phyloP scores from a whole-genome alignment of 2,113 vertebrate species.

The Scomber colias region DNA sequence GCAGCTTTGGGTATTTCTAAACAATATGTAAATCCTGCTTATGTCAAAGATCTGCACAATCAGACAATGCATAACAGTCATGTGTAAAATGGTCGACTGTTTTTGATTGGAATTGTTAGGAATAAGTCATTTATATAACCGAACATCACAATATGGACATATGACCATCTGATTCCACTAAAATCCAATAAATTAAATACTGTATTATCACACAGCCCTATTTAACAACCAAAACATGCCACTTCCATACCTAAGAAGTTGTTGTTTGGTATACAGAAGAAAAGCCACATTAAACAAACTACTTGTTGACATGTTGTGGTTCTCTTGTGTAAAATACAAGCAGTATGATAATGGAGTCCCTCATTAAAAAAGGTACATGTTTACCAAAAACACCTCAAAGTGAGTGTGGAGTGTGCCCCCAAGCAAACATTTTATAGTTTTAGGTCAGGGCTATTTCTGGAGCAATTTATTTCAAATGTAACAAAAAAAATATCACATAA shows the following conservation, averaged over 20 bases:
- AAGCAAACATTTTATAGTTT: constrained; percentile 27
- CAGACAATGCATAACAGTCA: background rate
- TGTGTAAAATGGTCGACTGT: background rate
- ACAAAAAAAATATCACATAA: background rate
- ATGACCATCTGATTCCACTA: background rate
- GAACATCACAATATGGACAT: background rate
- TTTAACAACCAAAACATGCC: background rate
- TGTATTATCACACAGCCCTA: no score
- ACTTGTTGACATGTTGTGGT: background rate
- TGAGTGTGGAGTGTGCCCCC: constrained; percentile 4
- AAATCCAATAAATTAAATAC: no score
- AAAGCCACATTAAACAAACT: background rate
- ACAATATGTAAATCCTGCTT: background rate
- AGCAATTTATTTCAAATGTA: background rate
- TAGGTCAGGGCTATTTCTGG: constrained; percentile 38
- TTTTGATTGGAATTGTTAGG: background rate
- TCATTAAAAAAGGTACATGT: constrained; percentile 43
- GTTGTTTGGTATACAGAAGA: background rate
- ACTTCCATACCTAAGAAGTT: no score
- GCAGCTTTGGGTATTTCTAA: no score
- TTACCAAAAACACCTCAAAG: constrained; percentile 33
- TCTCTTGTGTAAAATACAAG: constrained; percentile 49
- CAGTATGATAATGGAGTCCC: constrained; percentile 24
- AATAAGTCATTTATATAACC: background rate
- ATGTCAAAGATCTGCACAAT: background rate